Conservation (phyloP, 2,888 invertebrate genomes). For the Melieria omissa region DNA sequence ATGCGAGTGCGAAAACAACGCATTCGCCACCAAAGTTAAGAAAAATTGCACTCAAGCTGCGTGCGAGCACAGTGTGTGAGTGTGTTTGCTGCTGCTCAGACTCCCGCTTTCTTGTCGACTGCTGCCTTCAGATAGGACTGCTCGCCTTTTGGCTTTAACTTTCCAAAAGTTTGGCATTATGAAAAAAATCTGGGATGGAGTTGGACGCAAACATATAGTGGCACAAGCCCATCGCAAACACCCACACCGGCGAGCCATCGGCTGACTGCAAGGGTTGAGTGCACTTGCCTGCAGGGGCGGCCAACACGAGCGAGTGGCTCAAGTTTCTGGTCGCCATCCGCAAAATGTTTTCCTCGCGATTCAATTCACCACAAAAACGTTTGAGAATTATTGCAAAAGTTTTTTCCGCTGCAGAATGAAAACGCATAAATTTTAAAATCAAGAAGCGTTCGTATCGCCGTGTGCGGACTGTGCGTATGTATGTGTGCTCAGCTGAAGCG, state of each 20-base stretch:
- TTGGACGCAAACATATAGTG: neutral
- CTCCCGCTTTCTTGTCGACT: neutral
- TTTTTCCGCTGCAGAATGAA: constrained; percentile 56
- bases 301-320: constrained; percentile 42
- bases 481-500: neutral
- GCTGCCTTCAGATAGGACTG: neutral
- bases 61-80: neutral
- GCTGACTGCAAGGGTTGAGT: neutral
- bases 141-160: neutral
- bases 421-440: constrained; percentile 61
- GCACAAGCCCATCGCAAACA: neutral
- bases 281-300: neutral
- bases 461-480: constrained; percentile 24
- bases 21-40: too few species aligned
- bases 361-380: constrained; percentile 65
- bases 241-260: neutral
- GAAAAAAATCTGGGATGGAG: neutral
- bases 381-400: constrained; percentile 65
- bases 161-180: neutral
- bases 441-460: constrained; percentile 41
- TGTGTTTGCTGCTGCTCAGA: neutral
- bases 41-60: too few species aligned
- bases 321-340: constrained; percentile 65
- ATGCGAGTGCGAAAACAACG: too few species aligned
- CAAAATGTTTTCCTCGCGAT: constrained; percentile 64